Evolutionary conservation across 2,113 vertebrate species (phyloP), one percentile per base, ranked within the genome.

Genomic region (Perognathus longimembris): DNA sequence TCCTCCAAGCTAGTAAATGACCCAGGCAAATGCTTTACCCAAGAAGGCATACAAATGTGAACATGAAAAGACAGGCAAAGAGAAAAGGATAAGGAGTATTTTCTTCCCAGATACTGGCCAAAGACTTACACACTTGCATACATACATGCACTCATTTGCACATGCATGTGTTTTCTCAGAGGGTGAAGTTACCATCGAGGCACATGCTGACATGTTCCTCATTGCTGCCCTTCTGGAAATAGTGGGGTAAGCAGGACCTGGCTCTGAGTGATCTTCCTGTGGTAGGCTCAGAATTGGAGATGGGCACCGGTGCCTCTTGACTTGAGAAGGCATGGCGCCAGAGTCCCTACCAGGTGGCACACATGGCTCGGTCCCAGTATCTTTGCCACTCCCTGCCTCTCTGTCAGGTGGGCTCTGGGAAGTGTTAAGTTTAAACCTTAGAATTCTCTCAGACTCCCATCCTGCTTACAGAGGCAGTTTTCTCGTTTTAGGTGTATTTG

Each of bases 401-500:
- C 50, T 18, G 50, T 54, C 15, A 54, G 50, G 17, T 54, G 50
- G 50, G 50, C 17, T 18, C 50, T 54, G 50, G 14, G 14, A 66
- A 45, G 74, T 79, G 75, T 79, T 61, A 42, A 17, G 17, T 71
- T 15, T 34, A 36, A 26, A 69, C 57, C 30, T 42, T 32, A n/a
- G 71, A 67, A 91, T 59, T 61, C 26, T 17, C 54, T 24, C 2
- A 32, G 50, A 40, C 14, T 20, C 50, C 50, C 17, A 10, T 8
- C 59, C 61, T 77, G 8, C 86, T 85, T 8, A 40, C 38, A 50
- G n/a, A 80, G 34, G 24, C 71, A n/a, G 36, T 86, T 88, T 93
- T 88, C 61, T 87, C 36, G 57, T 97, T 97, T 15, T 96, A 99
- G 99, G 97, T 99, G 69, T 99, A 99, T 96, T 98, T 99, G 93